Evolutionary conservation across 2,113 vertebrate species (phyloP).

Genomic region (Glaucidium brasilianum): DNA sequence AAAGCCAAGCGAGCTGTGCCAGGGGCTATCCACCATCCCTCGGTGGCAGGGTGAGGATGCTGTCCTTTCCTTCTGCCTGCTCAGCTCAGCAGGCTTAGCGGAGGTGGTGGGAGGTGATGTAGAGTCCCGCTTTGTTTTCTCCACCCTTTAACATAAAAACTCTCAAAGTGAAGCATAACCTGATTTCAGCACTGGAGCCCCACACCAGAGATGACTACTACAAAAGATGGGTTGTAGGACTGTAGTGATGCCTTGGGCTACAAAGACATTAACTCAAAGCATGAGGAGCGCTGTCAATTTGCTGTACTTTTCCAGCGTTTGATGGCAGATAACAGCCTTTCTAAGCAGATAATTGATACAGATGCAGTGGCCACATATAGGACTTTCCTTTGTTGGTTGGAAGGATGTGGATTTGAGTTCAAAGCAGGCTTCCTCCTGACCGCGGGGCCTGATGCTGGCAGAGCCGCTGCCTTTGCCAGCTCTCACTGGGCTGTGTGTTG

Average conservation of each 20-base stretch:
- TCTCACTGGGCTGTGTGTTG: fast-evolving
- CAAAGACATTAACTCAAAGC: neutral
- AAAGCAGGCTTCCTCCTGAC: neutral
- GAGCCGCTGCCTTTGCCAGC: neutral
- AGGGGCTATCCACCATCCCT: too few species aligned
- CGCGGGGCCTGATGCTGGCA: fast-evolving
- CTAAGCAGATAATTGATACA: neutral
- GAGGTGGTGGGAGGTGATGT: neutral
- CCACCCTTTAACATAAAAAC: neutral
- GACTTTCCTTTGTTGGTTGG: neutral
- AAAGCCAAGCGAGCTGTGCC: neutral
- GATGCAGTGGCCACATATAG: neutral
- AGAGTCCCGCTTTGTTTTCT: neutral
- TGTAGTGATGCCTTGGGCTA: neutral
- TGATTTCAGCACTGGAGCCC: neutral
- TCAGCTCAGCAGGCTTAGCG: fast-evolving
- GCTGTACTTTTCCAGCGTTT: neutral
- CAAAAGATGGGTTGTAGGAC: neutral
- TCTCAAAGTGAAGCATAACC: neutral
- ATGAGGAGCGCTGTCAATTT: neutral
- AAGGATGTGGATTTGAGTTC: neutral
- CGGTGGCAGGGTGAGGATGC: fast-evolving
- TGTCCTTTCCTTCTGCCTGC: neutral
- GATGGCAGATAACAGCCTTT: neutral
- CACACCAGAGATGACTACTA: neutral